Base-by-base conservation (phyloP, 2,113 vertebrate genomes). In the Salvelinus namaycush region DNA sequence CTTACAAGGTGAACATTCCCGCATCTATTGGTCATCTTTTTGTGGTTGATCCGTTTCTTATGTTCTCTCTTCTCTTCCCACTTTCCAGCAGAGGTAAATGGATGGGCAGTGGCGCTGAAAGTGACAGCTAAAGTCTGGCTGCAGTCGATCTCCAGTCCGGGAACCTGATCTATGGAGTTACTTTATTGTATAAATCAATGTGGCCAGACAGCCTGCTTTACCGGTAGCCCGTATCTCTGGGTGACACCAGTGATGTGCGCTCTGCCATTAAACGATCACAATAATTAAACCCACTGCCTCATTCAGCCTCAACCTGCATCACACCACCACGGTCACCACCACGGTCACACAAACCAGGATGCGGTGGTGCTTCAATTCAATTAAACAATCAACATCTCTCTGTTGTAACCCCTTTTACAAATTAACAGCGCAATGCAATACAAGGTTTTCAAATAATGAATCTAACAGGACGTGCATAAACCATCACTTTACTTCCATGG, bases 181-280 rank as follows among this genome's bases (percentile, higher is more conserved):
- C 49, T 75, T 66, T 75, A 75, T 66, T 72, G 73, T 79, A 75
- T 73, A 79, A 82, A 79, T 79, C 64, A 78, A 76, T 76, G 70
- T 60, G 69, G 69, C 51, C 51, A 73, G 79, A 80, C 74, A 80
- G 69, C 20, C 44, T 72, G 9, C 77, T 65, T 69, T 14, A 69
- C 77, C 66, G 51, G 39, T 44, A 60, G 51, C 64, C 77, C 26
- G 71, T 54, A 64, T 31, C 66, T 74, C 72, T 70, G 29, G 49
- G 44, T 59, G 48, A 68, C 77, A 67, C 48, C 14, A 24, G 68
- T 20, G 62, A 67, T 62, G 76, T 49, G 57, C 60, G 48, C 22
- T n/a, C 69, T 62, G 27, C 64, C 34, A 68, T 76, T 72, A 72
- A 49, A 70, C 49, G 29, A 64, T 59, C 34, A n/a, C 16, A 39